Base-by-base conservation (phyloP, 2,888 invertebrate genomes). In the Panzeria rudis region DNA sequence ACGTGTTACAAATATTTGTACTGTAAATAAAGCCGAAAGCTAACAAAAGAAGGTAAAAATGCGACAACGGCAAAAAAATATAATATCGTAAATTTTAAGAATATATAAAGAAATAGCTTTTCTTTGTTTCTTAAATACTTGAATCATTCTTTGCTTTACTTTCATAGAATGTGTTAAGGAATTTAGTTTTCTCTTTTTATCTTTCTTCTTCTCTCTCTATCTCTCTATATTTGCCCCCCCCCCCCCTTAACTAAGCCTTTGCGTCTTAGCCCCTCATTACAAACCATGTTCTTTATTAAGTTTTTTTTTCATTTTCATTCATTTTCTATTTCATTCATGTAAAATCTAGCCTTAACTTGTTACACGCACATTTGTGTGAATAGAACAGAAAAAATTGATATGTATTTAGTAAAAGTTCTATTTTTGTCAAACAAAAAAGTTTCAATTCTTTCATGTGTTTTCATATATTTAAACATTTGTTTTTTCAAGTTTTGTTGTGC, bases 291-390 rank as follows among this genome's bases (percentile, higher is more conserved):
- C 4, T n/a, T 38, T 17, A 20, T 9, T 25, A 23, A 50, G 72
- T 38, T 44, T 50, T n/a, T 47, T n/a, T 25, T 0, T n/a, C 20
- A n/a, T n/a, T 44, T 38, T 11, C 11, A 11, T 25, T 47, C 11
- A 13, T 23, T n/a, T 25, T 9, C 20, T 2, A n/a, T 17, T 20
- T 61, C 13, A 17, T 47, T 25, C 38, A 4, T 52, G 25, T 0
- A 23, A 54, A 64, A 68, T 32, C 47, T 20, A 9, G 72, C 44
- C 62, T 50, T 56, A 71, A 78, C 82, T 82, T 82, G 82, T 85
- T 85, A 82, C 78, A 82, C 85, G 85, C 85, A 75, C 75, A 78
- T 78, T 71, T 78, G 69, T 81, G 52, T 75, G 15, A 52, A n/a
- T 9, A 32, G 25, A 25, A 29, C 20, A 15, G n/a, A 56, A 41